Conservation (phyloP, 2,797 vertebrate species). For the Danio albolineatus region DNA sequence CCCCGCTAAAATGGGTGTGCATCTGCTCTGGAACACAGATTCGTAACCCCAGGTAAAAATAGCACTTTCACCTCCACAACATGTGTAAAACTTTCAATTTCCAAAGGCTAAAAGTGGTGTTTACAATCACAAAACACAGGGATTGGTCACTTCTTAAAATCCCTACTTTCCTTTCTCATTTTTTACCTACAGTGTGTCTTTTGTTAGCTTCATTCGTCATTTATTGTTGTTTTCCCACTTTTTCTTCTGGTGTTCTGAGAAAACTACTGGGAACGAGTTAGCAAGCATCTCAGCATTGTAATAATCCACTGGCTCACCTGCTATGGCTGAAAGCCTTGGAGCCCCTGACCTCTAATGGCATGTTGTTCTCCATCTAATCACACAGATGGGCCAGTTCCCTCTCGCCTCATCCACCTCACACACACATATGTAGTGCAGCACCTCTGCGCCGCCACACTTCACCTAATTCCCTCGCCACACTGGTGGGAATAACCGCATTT, state of each 20-base stretch:
- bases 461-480: slow-evolving; percentile 46
- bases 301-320: slow-evolving; percentile 27
- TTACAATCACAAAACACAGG: neutral
- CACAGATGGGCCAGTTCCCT: slow-evolving; percentile 47
- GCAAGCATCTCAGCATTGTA: slow-evolving; percentile 20
- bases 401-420: slow-evolving; percentile 36
- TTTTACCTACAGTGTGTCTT: neutral
- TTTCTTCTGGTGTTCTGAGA: neutral
- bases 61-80: too few species aligned
- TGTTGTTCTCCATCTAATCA: slow-evolving; percentile 50
- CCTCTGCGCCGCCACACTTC: slow-evolving; percentile 43
- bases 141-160: neutral
- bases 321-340: slow-evolving; percentile 45
- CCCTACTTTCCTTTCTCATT: neutral
- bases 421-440: slow-evolving; percentile 35
- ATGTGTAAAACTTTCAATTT: too few species aligned
- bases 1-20: too few species aligned
- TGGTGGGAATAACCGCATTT: slow-evolving; percentile 51
- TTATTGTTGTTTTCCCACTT: neutral
- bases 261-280: neutral
- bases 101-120: neutral
- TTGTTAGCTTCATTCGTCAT: neutral
- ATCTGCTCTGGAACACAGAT: too few species aligned
- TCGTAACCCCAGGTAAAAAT: too few species aligned
- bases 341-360: slow-evolving; percentile 43